A percentile compares a stretch with the other conserved stretches of the same genome.
These are phyloP conservation scores for Belgica antarctica DNA, from an alignment of 2,888 invertebrate species.

Conservation along the genomic window DNA sequence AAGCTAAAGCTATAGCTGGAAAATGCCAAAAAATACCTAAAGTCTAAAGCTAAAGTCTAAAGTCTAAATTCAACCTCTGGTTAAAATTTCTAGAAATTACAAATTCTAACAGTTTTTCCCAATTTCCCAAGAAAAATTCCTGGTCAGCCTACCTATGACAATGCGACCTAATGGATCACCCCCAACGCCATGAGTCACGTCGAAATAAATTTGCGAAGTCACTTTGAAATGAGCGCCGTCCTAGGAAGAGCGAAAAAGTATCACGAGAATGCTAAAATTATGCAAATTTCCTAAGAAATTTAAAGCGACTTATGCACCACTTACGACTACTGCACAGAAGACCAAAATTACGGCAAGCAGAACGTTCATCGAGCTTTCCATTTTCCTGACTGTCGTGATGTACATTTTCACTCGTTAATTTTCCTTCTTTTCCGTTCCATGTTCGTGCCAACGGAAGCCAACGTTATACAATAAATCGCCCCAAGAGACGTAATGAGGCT, in stretches of 20 bases:
- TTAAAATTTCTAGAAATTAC: too few species aligned
- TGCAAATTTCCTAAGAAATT: slow-evolving; percentile 1
- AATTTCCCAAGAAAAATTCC: too few species aligned
- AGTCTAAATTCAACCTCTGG: too few species aligned
- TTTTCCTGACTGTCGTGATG: background rate
- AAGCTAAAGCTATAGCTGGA: too few species aligned
- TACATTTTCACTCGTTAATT: background rate
- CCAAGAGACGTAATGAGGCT: slow-evolving; percentile 22
- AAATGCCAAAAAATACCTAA: too few species aligned
- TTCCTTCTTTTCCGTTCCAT: background rate
- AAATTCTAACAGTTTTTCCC: too few species aligned
- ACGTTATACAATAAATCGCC: slow-evolving; percentile 17
- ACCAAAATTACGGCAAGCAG: background rate
- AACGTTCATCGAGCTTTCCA: slow-evolving; percentile 17
- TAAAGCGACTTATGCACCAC: slow-evolving; percentile 16
- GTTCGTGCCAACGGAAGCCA: slow-evolving; percentile 17
- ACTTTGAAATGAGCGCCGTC: slow-evolving; percentile 61
- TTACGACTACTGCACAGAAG: slow-evolving; percentile 30
- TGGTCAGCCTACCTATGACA: too few species aligned
- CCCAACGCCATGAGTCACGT: slow-evolving; percentile 73
- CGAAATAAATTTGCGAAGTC: slow-evolving; percentile 79
- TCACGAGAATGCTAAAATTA: slow-evolving; percentile 16
- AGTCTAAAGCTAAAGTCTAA: too few species aligned
- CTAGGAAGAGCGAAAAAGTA: slow-evolving; percentile 4
- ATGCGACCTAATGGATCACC: slow-evolving; percentile 64